These are phyloP conservation scores for Zaprionus bogoriensis DNA, from an alignment of 2,888 invertebrate genomes.

Conservation along the genomic window DNA sequence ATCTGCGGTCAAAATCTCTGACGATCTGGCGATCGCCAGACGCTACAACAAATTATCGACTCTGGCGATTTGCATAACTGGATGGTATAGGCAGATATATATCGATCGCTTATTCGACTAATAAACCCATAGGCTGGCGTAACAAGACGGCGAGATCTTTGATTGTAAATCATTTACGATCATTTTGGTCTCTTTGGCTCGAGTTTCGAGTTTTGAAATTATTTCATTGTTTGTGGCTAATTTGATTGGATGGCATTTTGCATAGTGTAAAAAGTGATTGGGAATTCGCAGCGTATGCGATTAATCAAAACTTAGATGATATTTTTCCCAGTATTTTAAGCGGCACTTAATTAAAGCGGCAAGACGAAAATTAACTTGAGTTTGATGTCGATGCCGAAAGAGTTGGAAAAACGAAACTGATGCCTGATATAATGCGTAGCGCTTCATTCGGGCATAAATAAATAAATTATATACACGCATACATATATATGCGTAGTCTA, in stretches of 20 bases:
- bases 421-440: slow-evolving; percentile 12
- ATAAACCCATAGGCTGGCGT: slow-evolving; percentile 57
- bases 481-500: no score
- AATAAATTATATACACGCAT: slow-evolving; percentile 48
- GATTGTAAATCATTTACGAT: slow-evolving; percentile 64
- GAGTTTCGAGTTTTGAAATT: slow-evolving; percentile 35
- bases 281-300: slow-evolving; percentile 44
- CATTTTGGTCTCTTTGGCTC: slow-evolving; percentile 33
- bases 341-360: slow-evolving; percentile 67
- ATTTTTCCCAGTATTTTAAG: slow-evolving; percentile 36
- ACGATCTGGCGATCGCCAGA: slow-evolving; percentile 47
- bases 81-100: slow-evolving; percentile 25
- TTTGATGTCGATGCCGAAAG: slow-evolving; percentile 14
- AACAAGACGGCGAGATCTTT: slow-evolving; percentile 45
- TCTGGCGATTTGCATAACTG: slow-evolving; percentile 55
- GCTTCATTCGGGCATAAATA: slow-evolving; percentile 52
- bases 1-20: slow-evolving; percentile 28
- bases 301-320: slow-evolving; percentile 57
- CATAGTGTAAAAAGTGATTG: slow-evolving; percentile 60
- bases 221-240: slow-evolving; percentile 64
- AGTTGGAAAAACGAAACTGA: slow-evolving; percentile 4
- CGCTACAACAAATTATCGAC: slow-evolving; percentile 46
- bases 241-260: slow-evolving; percentile 53
- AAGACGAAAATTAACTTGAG: slow-evolving; percentile 32
- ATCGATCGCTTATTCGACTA: no score